Percentiles rank a stretch among this genome's conserved stretches.
phyloP scores from a whole-genome alignment of 2,113 vertebrate species.

The Ptilorrhoa leucosticta region DNA sequence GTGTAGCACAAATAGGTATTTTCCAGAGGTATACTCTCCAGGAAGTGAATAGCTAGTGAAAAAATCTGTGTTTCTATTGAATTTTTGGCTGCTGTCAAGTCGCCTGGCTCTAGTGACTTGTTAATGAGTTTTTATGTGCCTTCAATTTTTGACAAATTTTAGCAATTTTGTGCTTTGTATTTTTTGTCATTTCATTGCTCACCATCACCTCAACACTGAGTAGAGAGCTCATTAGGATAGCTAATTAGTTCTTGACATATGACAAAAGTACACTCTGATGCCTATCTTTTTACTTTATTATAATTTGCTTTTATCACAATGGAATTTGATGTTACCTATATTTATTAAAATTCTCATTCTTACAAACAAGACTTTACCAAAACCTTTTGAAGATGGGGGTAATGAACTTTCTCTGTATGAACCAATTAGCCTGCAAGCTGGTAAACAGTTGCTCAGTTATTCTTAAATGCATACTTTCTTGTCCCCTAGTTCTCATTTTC shows the following conservation, averaged over 20 bases:
- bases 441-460: neutral
- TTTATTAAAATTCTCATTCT: neutral
- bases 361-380: neutral
- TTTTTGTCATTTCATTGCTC: slow-evolving; percentile 23
- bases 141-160: neutral
- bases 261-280: neutral
- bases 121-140: neutral
- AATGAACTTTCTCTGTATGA: neutral
- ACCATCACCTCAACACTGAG: neutral
- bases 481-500: neutral
- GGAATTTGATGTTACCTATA: neutral
- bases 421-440: neutral
- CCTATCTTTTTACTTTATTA: neutral
- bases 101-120: neutral
- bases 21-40: neutral
- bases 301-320: neutral
- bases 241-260: slow-evolving; percentile 25
- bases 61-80: neutral
- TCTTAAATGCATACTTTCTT: neutral
- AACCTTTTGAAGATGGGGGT: neutral
- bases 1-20: neutral
- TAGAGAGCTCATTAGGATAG: neutral
- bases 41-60: neutral
- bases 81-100: neutral
- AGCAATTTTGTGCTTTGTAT: neutral